Percentiles rank a stretch among this genome's conserved stretches.
These are phyloP conservation scores for Stichodactyla helianthus DNA, from an alignment of 64 coral and sea anemone genomes.

Conservation along the genomic window DNA sequence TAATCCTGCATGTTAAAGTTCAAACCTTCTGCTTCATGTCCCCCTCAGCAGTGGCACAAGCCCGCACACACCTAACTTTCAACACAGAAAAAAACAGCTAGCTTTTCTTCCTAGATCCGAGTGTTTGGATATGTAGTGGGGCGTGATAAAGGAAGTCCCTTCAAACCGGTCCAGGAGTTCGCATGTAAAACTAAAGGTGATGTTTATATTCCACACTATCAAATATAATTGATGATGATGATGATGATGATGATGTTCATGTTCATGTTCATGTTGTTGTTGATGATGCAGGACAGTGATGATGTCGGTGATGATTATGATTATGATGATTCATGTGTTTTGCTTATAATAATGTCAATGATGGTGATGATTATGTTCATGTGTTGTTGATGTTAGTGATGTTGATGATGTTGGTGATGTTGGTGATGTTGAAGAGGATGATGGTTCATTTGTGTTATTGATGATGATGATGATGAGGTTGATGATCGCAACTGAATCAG, in stretches of 20 bases:
- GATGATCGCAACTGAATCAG: too few species aligned
- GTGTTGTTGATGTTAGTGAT: neutral
- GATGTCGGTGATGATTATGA: neutral
- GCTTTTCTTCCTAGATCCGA: constrained; percentile 18
- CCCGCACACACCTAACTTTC: too few species aligned
- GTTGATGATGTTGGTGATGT: neutral
- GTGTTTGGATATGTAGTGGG: constrained; percentile 54
- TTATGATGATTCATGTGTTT: neutral
- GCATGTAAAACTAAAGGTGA: constrained; percentile 17
- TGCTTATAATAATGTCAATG: neutral
- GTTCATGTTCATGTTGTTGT: neutral
- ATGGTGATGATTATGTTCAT: neutral
- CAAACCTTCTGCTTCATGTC: too few species aligned
- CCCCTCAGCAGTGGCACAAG: too few species aligned
- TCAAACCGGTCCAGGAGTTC: constrained; percentile 11
- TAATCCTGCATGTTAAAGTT: too few species aligned
- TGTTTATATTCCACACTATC: neutral
- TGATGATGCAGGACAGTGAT: too few species aligned
- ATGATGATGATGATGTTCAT: neutral
- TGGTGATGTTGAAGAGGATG: too few species aligned
- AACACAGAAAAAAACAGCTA: neutral
- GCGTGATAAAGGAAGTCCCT: constrained; percentile 17
- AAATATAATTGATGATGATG: neutral
- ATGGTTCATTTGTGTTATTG: too few species aligned
- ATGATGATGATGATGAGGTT: too few species aligned